Conservation (phyloP, 2,888 invertebrate genomes). For the Drosophila barbarae region DNA sequence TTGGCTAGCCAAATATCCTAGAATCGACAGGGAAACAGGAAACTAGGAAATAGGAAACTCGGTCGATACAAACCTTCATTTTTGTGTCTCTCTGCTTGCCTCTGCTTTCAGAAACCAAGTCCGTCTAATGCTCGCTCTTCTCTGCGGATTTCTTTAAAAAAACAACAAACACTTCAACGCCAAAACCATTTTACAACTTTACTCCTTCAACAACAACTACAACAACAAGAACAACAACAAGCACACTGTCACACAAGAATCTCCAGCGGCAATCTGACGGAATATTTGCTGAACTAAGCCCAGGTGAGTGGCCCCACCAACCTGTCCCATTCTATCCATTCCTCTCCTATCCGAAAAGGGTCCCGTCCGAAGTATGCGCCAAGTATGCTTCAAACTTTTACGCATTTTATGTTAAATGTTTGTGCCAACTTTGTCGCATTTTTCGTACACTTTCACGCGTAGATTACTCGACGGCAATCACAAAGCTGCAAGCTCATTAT, state of each 20-base stretch:
- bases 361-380: constrained; percentile 52
- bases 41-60: background rate
- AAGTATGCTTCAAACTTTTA: constrained; percentile 49
- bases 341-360: constrained; percentile 11
- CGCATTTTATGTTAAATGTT: constrained; percentile 57
- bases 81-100: constrained; percentile 29
- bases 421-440: constrained; percentile 49
- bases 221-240: constrained; percentile 32
- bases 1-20: constrained; percentile 26
- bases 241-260: constrained; percentile 28
- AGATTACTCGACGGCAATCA: constrained; percentile 29
- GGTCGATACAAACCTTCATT: constrained; percentile 6
- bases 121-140: constrained; percentile 64
- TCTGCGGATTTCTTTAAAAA: constrained; percentile 66
- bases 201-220: constrained; percentile 44
- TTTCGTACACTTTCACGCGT: constrained; percentile 57
- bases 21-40: constrained; percentile 8
- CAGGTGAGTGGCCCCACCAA: constrained; percentile 53
- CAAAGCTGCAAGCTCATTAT: constrained; percentile 25
- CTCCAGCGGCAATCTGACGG: constrained; percentile 58
- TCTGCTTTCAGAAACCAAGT: constrained; percentile 60
- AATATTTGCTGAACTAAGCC: constrained; percentile 57
- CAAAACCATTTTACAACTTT: constrained; percentile 48
- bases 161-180: constrained; percentile 47
- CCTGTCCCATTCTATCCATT: background rate